A percentile compares a stretch with the other conserved stretches of the same genome.
phyloP scores from a whole-genome alignment of 2,888 invertebrate genomes.

The Drosophila rubida region DNA sequence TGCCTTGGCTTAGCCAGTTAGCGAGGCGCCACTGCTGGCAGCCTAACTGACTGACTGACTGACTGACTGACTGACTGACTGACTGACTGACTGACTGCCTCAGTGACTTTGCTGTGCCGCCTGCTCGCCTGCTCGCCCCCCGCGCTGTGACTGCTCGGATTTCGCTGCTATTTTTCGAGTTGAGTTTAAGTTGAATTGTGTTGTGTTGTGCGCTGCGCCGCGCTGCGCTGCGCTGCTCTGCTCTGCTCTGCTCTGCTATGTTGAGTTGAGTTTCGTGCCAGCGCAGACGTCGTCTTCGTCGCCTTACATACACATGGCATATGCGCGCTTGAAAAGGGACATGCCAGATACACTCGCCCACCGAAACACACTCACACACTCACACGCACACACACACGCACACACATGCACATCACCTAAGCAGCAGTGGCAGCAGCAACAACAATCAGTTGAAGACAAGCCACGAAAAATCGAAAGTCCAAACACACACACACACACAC shows the following conservation, averaged over 20 bases:
- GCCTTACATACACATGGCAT: conserved; percentile 55
- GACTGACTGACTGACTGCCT: conserved; percentile 27
- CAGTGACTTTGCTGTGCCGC: background rate
- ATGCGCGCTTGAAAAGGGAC: conserved; percentile 72
- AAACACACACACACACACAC: conserved; percentile 50
- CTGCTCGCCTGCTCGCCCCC: background rate
- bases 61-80: conserved; percentile 35
- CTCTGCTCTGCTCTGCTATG: conserved; percentile 33
- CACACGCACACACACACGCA: conserved; percentile 4
- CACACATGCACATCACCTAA: conserved; percentile 37
- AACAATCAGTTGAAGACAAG: conserved; percentile 62
- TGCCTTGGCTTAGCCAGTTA: conserved; percentile 66
- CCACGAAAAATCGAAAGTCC: conserved; percentile 75
- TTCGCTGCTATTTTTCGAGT: conserved; percentile 57
- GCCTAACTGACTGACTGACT: conserved; percentile 41
- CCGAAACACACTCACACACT: background rate
- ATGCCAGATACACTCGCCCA: conserved; percentile 53
- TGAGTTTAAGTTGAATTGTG: conserved; percentile 73
- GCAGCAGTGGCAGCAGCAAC: conserved; percentile 23
- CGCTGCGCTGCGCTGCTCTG: conserved; percentile 12
- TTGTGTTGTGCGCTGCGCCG: conserved; percentile 49
- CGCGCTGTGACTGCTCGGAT: conserved; percentile 30
- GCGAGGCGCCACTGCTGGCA: conserved; percentile 67
- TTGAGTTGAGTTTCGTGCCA: conserved; percentile 65
- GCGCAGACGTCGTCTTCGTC: conserved; percentile 64